Base-by-base conservation (phyloP, 2,888 invertebrate species). In the Laothoe populi region DNA sequence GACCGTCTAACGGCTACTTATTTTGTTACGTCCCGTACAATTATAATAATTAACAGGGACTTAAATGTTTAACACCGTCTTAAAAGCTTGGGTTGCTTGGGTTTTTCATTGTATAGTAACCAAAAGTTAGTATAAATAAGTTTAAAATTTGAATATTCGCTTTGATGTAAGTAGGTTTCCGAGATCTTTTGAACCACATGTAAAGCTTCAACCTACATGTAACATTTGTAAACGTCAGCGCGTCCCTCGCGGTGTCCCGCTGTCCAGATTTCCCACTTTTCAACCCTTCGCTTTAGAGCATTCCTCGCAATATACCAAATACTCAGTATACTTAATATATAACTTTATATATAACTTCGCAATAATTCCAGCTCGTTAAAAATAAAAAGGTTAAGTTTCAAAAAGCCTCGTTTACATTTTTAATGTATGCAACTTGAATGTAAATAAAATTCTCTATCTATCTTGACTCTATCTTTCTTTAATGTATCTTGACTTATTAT, bases 161-260 rank as follows among this genome's bases (percentile, higher is more conserved):
- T 16, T 16, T 19, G 8, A 1, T 19, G 8, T 19, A 44, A 44
- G 19, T 44, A n/a, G 8, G 8, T 2, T 44, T 44, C 7, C 44
- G 19, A 44, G 19, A 10, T 44, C 7, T 44, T 44, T 44, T 44
- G 44, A 44, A 19, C n/a, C n/a, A 7, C 19, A 44, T 44, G 7
- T 19, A 19, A 19, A 44, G 44, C 44, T 8, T 19, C 8, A n/a
- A 38, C 42, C 42, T n/a, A 3, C 42, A 16, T 42, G 44, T 19
- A 44, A 53, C 35, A 53, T 53, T 53, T 35, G 53, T 53, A 31
- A 16, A 53, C 35, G 35, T 53, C 53, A 53, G 19, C 35, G 10
- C 35, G 31, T 31, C 31, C 49, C 26, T 7, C 26, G 49, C 26
- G 31, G 23, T 44, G 13, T 46, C 46, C 31, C 31, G 31, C 35